These are phyloP conservation scores for Ennomos fuscantarius DNA, from an alignment of 2,888 invertebrate genomes.

Conservation along the genomic window DNA sequence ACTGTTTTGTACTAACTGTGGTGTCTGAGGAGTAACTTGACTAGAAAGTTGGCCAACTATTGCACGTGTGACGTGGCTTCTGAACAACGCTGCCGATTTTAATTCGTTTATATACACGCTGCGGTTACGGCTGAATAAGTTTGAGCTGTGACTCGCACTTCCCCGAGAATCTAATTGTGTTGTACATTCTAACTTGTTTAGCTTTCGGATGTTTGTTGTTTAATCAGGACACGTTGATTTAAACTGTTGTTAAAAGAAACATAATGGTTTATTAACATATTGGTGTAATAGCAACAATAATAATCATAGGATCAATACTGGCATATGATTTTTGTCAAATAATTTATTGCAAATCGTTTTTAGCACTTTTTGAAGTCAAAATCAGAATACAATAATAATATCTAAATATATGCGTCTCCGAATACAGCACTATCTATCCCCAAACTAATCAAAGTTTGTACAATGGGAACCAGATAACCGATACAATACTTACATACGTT, in stretches of 20 bases:
- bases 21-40: slow-evolving; percentile 52
- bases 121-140: slow-evolving; percentile 41
- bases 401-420: no score
- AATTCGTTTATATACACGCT: slow-evolving; percentile 50
- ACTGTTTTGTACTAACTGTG: slow-evolving; percentile 7
- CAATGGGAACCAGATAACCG: no score
- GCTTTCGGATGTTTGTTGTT: slow-evolving; percentile 31
- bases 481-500: no score
- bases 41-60: slow-evolving; percentile 54
- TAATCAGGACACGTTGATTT: slow-evolving; percentile 25
- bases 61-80: slow-evolving; percentile 54
- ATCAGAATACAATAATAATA: no score
- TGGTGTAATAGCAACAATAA: not conserved
- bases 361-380: no score
- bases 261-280: slow-evolving; percentile 9
- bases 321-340: no score
- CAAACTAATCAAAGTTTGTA: no score
- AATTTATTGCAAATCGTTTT: no score
- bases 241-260: slow-evolving; percentile 4
- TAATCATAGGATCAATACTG: no score
- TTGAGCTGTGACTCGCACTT: slow-evolving; percentile 30
- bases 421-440: no score
- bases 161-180: slow-evolving; percentile 23
- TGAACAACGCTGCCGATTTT: slow-evolving; percentile 53
- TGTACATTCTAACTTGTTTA: slow-evolving; percentile 32